Percentiles rank a stretch among this genome's conserved stretches.
These are phyloP conservation scores for Neolamprologus hecqui DNA, from an alignment of 2,113 vertebrate genomes.

Conservation along the genomic window DNA sequence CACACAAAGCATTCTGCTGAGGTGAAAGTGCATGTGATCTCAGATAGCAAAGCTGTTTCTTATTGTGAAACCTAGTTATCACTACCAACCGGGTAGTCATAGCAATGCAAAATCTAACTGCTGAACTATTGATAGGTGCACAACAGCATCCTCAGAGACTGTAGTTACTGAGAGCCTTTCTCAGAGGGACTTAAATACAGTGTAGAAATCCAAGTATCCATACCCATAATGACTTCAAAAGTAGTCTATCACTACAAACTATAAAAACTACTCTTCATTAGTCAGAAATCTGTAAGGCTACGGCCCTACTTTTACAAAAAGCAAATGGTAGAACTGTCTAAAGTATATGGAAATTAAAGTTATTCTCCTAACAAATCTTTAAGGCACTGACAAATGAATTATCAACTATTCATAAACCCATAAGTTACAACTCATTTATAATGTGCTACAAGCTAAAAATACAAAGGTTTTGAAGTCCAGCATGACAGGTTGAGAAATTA, in stretches of 20 bases:
- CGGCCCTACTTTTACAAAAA: not conserved
- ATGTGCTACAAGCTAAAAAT: not conserved
- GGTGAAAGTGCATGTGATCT: not conserved
- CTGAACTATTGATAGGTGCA: not conserved
- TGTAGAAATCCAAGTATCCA: not conserved
- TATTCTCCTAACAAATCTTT: not conserved
- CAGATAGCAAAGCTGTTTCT: not conserved
- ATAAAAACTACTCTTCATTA: not conserved
- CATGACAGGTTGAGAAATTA: not conserved
- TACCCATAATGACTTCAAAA: not conserved
- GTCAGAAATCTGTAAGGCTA: not conserved
- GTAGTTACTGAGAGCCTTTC: not conserved
- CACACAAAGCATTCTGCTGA: not conserved
- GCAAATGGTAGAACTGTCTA: not conserved
- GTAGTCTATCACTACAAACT: not conserved
- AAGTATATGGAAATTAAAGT: not conserved
- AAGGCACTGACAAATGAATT: not conserved
- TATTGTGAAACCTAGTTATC: not conserved
- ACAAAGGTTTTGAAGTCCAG: not conserved
- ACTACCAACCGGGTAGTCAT: not conserved
- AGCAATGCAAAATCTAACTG: not conserved
- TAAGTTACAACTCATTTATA: not conserved
- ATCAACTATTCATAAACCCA: not conserved
- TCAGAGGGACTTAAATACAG: not conserved
- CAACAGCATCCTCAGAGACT: not conserved